Base-by-base conservation (phyloP, 2,113 vertebrate genomes). In the Caranx ignobilis region DNA sequence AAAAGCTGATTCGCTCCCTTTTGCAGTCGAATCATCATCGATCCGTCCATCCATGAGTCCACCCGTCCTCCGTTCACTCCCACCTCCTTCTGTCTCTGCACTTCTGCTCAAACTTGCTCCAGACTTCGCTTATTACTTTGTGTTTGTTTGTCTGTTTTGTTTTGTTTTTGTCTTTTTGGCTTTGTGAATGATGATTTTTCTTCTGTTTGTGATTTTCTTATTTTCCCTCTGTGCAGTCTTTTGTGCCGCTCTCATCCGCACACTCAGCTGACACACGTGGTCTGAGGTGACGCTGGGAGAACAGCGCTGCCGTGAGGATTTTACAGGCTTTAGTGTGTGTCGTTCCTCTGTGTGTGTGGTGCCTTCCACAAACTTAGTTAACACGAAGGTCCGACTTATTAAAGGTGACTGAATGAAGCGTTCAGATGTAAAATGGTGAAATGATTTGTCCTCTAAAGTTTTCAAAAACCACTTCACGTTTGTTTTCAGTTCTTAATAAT, bases 201-300 rank as follows among this genome's bases (percentile, higher is more conserved):
- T 13, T 68, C 48, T 55, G 5, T 72, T 55, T n/a, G 55, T 5
- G 2, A 26, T 62, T 77, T 77, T 62, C 11, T 43, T 74, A 16
- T 62, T 13, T 39, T 19, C 13, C 48, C 15, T 79, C 31, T 26
- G 39, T 10, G 11, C 31, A 4, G 35, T 11, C 31, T 7, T 11
- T 6, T 45, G 16, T 64, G 70, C 57, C 69, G 64, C 50, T 73
- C 81, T 81, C 47, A 69, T 77, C 66, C 31, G 26, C 69, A 37
- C 19, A 54, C 57, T 45, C 39, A 2, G 34, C 43, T 5, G 43
- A 43, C 18, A 15, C 11, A 19, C 39, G 6, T 16, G 56, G 50
- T 16, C 61, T 43, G 2, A 43, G 61, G 45, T 18, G 35, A 64
- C 4, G 39, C 19, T 64, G 50, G 39, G 10, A 41, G 10, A 41